These are phyloP conservation scores for Cichladusa arquata DNA, from an alignment of 2,113 vertebrate genomes.

Conservation along the genomic window DNA sequence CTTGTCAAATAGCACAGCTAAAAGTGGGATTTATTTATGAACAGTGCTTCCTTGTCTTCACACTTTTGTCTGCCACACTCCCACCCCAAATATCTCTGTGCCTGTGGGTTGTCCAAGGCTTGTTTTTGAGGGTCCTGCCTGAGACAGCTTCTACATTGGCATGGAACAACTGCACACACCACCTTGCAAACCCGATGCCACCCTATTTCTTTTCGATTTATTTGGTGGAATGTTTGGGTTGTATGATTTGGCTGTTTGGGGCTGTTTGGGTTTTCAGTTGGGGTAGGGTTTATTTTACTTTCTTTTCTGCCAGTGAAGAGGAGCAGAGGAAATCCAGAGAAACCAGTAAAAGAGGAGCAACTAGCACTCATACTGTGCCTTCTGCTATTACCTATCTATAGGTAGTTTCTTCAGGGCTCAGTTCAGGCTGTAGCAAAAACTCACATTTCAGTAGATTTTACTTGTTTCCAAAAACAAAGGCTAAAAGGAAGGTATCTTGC, in stretches of 20 bases:
- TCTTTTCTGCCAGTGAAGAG: background rate
- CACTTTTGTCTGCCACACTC: background rate
- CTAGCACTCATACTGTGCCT: background rate
- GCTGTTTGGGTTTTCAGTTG: rapidly evolving
- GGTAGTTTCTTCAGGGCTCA: background rate
- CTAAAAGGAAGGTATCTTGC: background rate
- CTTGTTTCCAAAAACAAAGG: background rate
- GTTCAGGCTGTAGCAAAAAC: background rate
- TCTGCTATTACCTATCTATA: rapidly evolving
- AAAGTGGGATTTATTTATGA: background rate
- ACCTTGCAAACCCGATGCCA: background rate
- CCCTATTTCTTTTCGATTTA: background rate
- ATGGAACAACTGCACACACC: background rate
- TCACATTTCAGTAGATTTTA: background rate
- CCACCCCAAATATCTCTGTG: background rate
- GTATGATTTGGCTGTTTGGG: background rate
- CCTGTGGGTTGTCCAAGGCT: rapidly evolving
- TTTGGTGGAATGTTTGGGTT: background rate
- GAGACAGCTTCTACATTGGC: background rate
- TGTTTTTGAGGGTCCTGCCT: background rate
- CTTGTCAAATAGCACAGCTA: background rate
- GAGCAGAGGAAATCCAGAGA: background rate
- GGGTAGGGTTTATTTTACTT: background rate
- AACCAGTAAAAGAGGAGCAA: background rate
- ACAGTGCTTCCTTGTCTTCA: rapidly evolving